phyloP scores from a whole-genome alignment of 1,140 invertebrate species.

The Drosophila tropicalis region DNA sequence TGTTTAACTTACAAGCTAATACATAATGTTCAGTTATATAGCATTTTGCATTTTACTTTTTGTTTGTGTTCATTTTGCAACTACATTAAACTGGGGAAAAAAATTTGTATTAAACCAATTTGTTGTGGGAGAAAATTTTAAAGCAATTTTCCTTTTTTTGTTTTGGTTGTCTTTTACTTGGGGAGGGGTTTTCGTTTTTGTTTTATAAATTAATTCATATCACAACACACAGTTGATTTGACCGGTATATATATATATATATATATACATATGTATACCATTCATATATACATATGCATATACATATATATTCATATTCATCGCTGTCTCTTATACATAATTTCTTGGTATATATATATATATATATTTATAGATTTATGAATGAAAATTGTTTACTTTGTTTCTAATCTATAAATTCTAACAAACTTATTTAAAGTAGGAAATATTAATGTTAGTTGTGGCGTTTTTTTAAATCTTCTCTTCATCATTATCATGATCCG shows the following conservation, averaged over 20 bases:
- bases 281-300: conserved; percentile 49
- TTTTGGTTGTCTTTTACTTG: conserved; percentile 39
- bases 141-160: conserved; percentile 48
- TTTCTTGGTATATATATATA: conserved; percentile 46
- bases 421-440: conserved; percentile 75
- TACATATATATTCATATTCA: conserved; percentile 44
- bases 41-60: conserved; percentile 24
- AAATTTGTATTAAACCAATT: conserved; percentile 21
- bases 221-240: conserved; percentile 82
- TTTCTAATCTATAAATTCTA: conserved; percentile 74
- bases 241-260: conserved; percentile 65
- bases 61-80: conserved; percentile 18
- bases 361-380: conserved; percentile 48
- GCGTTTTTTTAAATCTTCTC: conserved; percentile 43
- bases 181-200: conserved; percentile 24
- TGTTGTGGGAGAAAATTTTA: conserved; percentile 29
- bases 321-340: conserved; percentile 49
- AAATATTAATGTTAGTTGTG: conserved; percentile 74
- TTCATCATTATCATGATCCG: conserved; percentile 2
- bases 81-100: conserved; percentile 20
- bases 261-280: conserved; percentile 49
- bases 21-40: conserved; percentile 15
- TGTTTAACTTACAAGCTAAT: conserved; percentile 8
- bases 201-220: conserved; percentile 81
- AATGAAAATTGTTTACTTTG: conserved; percentile 57